A percentile compares a stretch with the other conserved stretches of the same genome.
Evolutionary conservation across 2,888 invertebrate species (phyloP).

Genomic region (Acronicta psi): DNA sequence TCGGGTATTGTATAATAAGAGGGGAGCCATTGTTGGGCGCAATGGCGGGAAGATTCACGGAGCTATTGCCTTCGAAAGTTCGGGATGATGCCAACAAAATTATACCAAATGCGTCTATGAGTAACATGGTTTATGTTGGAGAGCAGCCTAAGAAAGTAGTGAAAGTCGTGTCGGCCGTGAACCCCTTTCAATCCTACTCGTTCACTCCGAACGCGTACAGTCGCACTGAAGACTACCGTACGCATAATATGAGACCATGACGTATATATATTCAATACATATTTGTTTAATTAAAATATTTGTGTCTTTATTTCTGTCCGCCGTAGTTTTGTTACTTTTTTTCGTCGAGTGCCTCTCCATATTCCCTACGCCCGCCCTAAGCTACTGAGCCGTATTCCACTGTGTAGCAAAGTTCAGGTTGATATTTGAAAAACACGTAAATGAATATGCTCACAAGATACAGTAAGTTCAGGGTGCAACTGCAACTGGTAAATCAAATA

Average conservation of each 20-base stretch:
- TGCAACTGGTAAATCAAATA: no score
- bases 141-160: conserved; percentile 78
- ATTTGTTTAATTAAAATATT: conserved; percentile 6
- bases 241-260: conserved; percentile 52
- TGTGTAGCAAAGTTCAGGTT: no score
- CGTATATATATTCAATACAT: conserved; percentile 50
- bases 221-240: conserved; percentile 21
- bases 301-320: conserved; percentile 18
- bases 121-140: conserved; percentile 73
- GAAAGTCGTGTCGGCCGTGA: conserved; percentile 75
- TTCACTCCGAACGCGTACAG: conserved; percentile 66
- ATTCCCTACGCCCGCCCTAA: no score
- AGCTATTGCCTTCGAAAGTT: conserved; percentile 54
- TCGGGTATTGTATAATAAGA: conserved; percentile 75
- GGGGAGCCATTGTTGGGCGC: conserved; percentile 73
- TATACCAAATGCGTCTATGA: conserved; percentile 60
- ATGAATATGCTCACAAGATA: no score
- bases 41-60: conserved; percentile 59
- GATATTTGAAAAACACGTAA: no score
- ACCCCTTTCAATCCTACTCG: conserved; percentile 76
- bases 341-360: no score
- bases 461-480: no score
- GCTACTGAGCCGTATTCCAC: no score
- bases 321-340: background rate
- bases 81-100: conserved; percentile 46